Evolutionary conservation across 2,113 vertebrate genomes (phyloP).

Genomic region (Chloebia gouldiae): DNA sequence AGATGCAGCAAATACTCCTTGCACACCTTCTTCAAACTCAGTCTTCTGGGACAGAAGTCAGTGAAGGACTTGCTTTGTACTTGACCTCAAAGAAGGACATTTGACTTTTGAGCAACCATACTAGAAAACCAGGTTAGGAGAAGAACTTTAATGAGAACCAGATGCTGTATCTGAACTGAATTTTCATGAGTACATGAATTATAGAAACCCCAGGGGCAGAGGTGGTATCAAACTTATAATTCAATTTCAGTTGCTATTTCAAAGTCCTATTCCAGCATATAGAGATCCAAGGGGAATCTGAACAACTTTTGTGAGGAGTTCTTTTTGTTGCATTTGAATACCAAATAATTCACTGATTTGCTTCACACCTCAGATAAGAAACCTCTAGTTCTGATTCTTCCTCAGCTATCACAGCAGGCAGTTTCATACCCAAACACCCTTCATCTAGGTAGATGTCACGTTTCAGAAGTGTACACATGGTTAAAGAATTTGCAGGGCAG

Average conservation of each 20-base stretch:
- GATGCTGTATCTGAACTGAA: background rate
- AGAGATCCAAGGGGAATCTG: background rate
- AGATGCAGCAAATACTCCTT: background rate
- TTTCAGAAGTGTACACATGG: background rate
- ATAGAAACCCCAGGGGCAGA: background rate
- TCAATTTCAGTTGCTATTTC: background rate
- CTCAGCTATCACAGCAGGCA: background rate
- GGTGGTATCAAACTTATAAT: background rate
- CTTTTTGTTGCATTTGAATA: conserved; percentile 12
- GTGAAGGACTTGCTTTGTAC: background rate
- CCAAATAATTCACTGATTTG: background rate
- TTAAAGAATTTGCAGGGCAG: background rate
- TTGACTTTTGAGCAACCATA: background rate
- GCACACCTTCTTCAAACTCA: background rate
- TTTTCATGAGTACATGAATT: conserved; percentile 13
- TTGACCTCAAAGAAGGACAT: background rate
- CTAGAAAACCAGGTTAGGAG: background rate
- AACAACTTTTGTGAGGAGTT: background rate
- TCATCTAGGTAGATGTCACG: background rate
- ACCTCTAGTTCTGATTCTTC: background rate
- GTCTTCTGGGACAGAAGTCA: background rate
- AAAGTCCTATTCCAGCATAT: background rate
- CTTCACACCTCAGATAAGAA: background rate
- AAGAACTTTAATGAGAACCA: background rate
- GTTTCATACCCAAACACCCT: background rate